Conservation (phyloP, 1,140 invertebrate genomes). For the Aporrectodea caliginosa region DNA sequence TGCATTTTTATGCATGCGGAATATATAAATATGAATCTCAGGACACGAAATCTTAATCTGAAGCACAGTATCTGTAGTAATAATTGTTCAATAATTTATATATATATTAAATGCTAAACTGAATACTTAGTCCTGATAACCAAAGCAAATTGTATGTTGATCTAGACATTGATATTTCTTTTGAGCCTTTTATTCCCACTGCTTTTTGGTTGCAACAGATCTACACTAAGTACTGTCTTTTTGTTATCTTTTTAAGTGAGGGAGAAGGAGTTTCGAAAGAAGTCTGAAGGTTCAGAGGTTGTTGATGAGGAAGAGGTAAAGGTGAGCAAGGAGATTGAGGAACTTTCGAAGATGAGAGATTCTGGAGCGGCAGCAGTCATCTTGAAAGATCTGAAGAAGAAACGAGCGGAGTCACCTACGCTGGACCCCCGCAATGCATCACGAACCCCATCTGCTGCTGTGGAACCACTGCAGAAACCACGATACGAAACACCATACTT, state of each 20-base stretch:
- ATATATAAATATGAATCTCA: too few species aligned
- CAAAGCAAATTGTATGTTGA: too few species aligned
- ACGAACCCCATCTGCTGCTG: constrained; percentile 84
- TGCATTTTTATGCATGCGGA: too few species aligned
- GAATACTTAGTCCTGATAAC: too few species aligned
- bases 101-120: too few species aligned
- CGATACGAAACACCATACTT: constrained; percentile 96
- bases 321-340: constrained; percentile 47
- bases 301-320: background rate
- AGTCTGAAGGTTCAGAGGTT: background rate
- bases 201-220: too few species aligned
- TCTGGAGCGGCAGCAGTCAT: constrained; percentile 41
- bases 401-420: constrained; percentile 72
- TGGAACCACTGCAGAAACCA: constrained; percentile 82
- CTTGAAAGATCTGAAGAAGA: constrained; percentile 67
- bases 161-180: too few species aligned
- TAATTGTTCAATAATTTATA: too few species aligned
- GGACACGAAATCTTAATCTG: too few species aligned
- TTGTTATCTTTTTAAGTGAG: constrained; percentile 2
- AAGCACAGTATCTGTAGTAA: too few species aligned
- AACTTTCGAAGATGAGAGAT: constrained; percentile 58
- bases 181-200: too few species aligned
- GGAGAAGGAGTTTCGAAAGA: constrained; percentile 10
- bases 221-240: too few species aligned
- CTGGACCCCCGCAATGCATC: constrained; percentile 96